phyloP scores from a whole-genome alignment of 2,113 vertebrate genomes.

The Pycnonotus jocosus region DNA sequence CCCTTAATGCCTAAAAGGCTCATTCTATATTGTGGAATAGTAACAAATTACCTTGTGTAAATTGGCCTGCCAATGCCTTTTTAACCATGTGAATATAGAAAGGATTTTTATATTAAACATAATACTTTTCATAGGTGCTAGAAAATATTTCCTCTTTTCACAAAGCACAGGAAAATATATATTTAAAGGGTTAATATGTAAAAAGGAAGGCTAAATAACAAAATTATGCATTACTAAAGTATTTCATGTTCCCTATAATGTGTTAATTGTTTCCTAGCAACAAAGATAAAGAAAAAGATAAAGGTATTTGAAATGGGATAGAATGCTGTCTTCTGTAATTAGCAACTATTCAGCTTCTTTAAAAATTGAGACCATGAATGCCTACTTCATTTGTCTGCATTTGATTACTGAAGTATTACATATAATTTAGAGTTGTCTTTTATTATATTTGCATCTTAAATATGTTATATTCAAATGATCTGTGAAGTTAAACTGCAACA shows the following conservation, averaged over 20 bases:
- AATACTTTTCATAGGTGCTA: not conserved
- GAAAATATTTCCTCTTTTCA: not conserved
- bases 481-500: not conserved
- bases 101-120: not conserved
- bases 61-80: not conserved
- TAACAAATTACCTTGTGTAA: not conserved
- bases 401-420: slow-evolving; percentile 12
- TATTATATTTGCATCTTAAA: not conserved
- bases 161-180: not conserved
- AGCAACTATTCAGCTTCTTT: slow-evolving; percentile 31
- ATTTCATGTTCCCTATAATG: not conserved
- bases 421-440: not conserved
- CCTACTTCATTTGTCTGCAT: slow-evolving; percentile 7
- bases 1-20: not conserved
- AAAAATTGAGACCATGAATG: not conserved
- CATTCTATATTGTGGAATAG: not conserved
- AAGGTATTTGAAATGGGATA: slow-evolving; percentile 3
- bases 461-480: not conserved
- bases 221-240: not conserved
- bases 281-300: not conserved
- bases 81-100: not conserved
- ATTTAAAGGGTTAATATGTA: not conserved
- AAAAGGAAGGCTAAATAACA: not conserved
- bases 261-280: slow-evolving; percentile 37
- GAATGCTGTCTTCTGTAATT: slow-evolving; percentile 13